Evolutionary conservation across 2,888 invertebrate genomes (phyloP), one percentile per base, ranked within the genome.

Genomic region (Muschampia plurimacula): DNA sequence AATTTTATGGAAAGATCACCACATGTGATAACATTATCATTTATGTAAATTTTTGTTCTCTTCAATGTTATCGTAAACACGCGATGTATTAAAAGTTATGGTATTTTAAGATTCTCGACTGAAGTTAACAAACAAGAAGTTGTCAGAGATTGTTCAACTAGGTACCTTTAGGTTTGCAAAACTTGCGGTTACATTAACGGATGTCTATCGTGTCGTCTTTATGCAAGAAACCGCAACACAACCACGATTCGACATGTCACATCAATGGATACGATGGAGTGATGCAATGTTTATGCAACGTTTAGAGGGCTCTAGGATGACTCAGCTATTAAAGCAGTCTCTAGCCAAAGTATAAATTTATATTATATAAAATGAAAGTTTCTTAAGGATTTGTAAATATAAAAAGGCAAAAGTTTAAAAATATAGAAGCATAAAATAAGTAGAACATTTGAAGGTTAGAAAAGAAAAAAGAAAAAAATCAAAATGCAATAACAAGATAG

Each of bases 181-280:
- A 32, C 52, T 8, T 62, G 62, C 49, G 72, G 67, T 62, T 32
- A 60, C 39, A 55, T 36, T 72, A 41, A 41, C 44, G 72, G 67
- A 72, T 67, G 72, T 72, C 22, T 55, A 52, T 52, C n/a, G 67
- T 55, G 36, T 67, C 41, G 60, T 67, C 41, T 72, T 62, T 72
- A 67, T 62, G 72, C 52, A 72, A 67, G 66, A 60, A 72, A 72
- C 66, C 66, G 67, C 72, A 62, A 67, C 22, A 52, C 62, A 52
- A 55, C 32, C 46, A 65, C 63, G 59, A 70, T 60, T 65, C 59
- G 66, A 62, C 60, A 49, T 71, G 66, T 72, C 60, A 67, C 71
- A 52, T 71, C 52, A 44, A 69, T 41, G 57, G 52, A 69, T 39
- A 15, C 36, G 55, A 64, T 52, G 32, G 44, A n/a, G 8, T 71